Percentiles rank a stretch among this genome's conserved stretches.
Conservation (phyloP, 2,797 vertebrate genomes). For the Tragelaphus oryx region DNA sequence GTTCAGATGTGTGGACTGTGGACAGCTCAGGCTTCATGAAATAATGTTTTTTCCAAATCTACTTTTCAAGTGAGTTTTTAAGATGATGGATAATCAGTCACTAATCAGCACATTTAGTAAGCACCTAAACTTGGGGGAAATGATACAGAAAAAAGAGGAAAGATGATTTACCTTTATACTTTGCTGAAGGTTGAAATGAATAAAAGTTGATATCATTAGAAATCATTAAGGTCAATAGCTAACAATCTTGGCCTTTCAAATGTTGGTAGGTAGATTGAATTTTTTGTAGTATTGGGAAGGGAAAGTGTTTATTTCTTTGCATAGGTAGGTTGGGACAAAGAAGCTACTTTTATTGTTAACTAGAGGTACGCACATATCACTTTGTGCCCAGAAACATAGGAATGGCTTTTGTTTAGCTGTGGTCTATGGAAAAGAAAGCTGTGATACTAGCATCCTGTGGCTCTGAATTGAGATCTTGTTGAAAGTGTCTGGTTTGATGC, state of each 20-base stretch:
- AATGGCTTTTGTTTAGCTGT: constrained; percentile 26
- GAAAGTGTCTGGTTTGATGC: background rate
- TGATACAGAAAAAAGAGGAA: constrained; percentile 41
- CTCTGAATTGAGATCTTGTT: background rate
- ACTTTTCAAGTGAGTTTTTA: constrained; percentile 53
- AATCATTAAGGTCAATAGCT: constrained; percentile 54
- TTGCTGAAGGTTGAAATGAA: constrained; percentile 69
- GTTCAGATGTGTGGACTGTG: constrained; percentile 6
- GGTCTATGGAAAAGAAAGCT: background rate
- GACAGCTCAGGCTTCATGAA: background rate
- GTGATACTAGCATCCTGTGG: background rate
- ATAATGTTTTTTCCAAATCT: background rate
- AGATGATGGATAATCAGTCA: background rate
- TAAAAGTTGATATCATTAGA: constrained; percentile 65
- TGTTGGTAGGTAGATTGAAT: constrained; percentile 30
- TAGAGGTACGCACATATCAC: background rate
- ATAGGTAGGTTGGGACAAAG: constrained; percentile 1
- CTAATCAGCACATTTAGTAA: constrained; percentile 42
- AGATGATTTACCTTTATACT: constrained; percentile 59
- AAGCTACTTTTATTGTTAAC: constrained; percentile 9
- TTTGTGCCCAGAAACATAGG: background rate
- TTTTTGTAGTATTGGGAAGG: background rate
- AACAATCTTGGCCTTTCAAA: constrained; percentile 69
- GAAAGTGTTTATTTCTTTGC: constrained; percentile 4
- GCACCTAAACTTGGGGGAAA: background rate